Base-by-base conservation (phyloP, 2,113 vertebrate species). In the Carollia perspicillata region DNA sequence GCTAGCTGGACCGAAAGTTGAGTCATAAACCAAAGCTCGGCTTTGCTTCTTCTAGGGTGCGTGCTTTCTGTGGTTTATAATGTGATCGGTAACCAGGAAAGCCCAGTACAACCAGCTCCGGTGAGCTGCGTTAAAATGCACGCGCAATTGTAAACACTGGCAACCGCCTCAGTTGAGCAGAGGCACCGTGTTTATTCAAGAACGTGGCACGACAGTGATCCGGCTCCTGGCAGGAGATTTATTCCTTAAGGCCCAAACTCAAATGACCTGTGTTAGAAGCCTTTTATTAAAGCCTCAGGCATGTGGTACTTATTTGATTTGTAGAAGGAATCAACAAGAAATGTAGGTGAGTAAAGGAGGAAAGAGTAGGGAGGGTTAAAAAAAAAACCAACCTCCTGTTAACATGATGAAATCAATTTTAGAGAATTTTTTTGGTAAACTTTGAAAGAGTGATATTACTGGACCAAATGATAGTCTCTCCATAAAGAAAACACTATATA, bases 341-440 rank as follows among this genome's bases (percentile, higher is more conserved):
- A 49, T 35, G 6, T 71, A 93, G 71, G 85, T 86, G 60, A 87
- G 66, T 53, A 37, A 72, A 96, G 20, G 13, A 22, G 8, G 8
- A 83, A 78, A 63, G 23, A 33, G 11, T 40, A 87, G 77, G 90
- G 16, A 44, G 88, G 47, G 88, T 95, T 95, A 68, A 89, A 95
- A 94, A 71, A 63, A 49, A 49, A 14, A 12, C 7, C 84, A 87
- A 80, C 7, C 68, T 86, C 79, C 63, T 47, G 40, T 93, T 93
- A 94, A 94, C 87, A 68, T 90, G 78, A 68, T 88, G 81, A 97
- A 96, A 91, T 96, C 88, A 80, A 75, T 96, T 90, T 96, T 42
- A 87, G 60, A 75, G 68, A 49, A 63, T 87, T 88, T 90, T 53
- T 79, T 55, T 93, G 98, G 92, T 47, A 7, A 55, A 90, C 78